These are phyloP conservation scores for Porites evermanni DNA, from an alignment of 92 coral and sea anemone genomes.

Conservation along the genomic window DNA sequence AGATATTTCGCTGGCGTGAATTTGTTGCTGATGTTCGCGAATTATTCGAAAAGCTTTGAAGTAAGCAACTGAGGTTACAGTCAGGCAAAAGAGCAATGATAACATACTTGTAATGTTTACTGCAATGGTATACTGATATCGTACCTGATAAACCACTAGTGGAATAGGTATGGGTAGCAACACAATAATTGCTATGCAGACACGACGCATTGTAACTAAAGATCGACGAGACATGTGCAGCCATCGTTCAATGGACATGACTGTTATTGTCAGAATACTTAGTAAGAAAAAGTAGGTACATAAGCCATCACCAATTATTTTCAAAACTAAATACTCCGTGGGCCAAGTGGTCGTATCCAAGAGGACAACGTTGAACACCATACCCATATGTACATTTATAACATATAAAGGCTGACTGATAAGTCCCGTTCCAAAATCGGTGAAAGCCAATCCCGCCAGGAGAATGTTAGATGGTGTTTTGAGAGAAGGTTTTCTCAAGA, in stretches of 20 bases:
- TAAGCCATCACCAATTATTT: not conserved
- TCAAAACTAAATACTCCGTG: not conserved
- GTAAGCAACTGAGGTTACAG: not conserved
- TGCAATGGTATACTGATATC: rapidly evolving
- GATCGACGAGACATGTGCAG: conserved; percentile 20
- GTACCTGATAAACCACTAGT: not conserved
- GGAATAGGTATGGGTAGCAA: not conserved
- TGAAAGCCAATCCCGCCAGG: conserved; percentile 9
- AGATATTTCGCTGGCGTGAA: not conserved
- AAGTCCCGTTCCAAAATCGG: conserved; percentile 11
- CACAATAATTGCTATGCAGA: not conserved
- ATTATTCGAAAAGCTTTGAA: conserved; percentile 10
- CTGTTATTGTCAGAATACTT: not conserved
- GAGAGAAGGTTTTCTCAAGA: not conserved
- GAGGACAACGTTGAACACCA: not conserved
- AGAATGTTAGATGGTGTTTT: not conserved
- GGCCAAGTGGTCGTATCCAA: not conserved
- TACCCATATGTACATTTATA: not conserved
- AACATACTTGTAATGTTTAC: not conserved
- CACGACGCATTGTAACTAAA: not conserved
- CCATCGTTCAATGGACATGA: conserved; percentile 24
- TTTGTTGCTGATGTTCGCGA: conserved; percentile 24
- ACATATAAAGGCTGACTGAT: not conserved
- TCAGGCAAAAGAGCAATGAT: not conserved
- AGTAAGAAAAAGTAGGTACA: not conserved